Evolutionary conservation across 2,113 vertebrate species (phyloP), one percentile per base, ranked within the genome.

Genomic region (Odontesthes bonariensis): DNA sequence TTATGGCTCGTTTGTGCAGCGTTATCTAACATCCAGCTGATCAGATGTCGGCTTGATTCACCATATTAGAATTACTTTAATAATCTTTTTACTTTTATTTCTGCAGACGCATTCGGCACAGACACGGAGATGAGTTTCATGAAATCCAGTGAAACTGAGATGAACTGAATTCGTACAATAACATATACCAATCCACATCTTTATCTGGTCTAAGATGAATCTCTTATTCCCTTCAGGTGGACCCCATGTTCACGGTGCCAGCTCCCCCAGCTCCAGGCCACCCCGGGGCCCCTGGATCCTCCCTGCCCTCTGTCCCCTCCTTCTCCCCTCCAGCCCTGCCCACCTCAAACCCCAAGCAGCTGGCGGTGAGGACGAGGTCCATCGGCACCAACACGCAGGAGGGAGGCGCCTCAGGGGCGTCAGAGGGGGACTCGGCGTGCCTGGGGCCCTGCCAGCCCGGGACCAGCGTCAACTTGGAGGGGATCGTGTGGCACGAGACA

Each of bases 401-500:
- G 0, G 81, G 85, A 65, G 90, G 90, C 90, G 79, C 14, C 8
- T 11, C 79, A 0, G 85, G 84, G 11, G 33, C 35, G 0, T 17
- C 52, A 40, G 84, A 90, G 94, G 95, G 92, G 0, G 95, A 97
- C 83, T 92, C 95, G 0, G 95, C 95, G 92, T 96, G 95, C 88
- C 91, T 96, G 83, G 96, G 97, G 75, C 97, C 97, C 72, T 98
- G 97, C 91, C 96, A 97, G 87, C 97, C 97, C 11, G 97, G 97
- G 64, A 98, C 97, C 89, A 98, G 96, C 79, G 96, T 98, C 85
- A 98, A 98, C 93, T 93, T 98, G 94, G 97, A 98, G 95, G 97
- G 97, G 75, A 98, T 98, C 86, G 96, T 98, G 74, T 98, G 97
- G 97, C 97, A 98, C 79, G 97, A 98, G 94, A 98, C 97, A 0